These are phyloP conservation scores for Pithecia hirsuta DNA, from an alignment of 2,797 vertebrate species.

Conservation along the genomic window DNA sequence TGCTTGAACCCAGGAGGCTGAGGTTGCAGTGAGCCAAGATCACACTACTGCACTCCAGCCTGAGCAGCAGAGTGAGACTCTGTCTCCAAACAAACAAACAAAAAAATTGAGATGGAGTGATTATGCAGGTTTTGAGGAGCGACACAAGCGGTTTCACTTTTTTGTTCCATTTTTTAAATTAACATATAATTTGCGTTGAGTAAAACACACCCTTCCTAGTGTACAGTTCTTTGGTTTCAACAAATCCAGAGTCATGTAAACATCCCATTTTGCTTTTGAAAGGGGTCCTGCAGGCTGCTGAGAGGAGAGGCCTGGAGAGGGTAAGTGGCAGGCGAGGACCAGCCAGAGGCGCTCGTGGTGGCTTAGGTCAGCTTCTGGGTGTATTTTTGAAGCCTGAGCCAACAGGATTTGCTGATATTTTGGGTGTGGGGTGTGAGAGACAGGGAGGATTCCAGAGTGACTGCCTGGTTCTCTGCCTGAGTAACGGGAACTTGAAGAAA, in stretches of 20 bases:
- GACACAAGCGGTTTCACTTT: background rate
- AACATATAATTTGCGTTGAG: background rate
- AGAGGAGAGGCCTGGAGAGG: background rate
- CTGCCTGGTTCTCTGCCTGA: background rate
- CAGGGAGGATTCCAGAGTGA: background rate
- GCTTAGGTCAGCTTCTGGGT: background rate
- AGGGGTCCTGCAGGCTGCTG: background rate
- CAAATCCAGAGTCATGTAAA: background rate
- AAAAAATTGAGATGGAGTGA: background rate
- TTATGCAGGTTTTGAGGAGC: background rate
- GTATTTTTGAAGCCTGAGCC: background rate
- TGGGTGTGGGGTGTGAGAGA: background rate
- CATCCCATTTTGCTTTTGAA: background rate
- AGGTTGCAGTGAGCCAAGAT: background rate
- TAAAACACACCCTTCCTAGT: background rate
- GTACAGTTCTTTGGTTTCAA: background rate
- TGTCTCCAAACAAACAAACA: background rate
- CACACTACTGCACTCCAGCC: background rate
- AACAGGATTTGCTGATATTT: background rate
- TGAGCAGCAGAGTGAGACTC: background rate
- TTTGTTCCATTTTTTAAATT: background rate
- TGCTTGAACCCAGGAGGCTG: background rate
- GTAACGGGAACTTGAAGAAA: background rate
- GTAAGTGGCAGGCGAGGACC: no score
- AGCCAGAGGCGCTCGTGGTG: background rate